These are phyloP conservation scores for Shinisaurus crocodilurus DNA, from an alignment of 2,113 vertebrate species.

Conservation along the genomic window DNA sequence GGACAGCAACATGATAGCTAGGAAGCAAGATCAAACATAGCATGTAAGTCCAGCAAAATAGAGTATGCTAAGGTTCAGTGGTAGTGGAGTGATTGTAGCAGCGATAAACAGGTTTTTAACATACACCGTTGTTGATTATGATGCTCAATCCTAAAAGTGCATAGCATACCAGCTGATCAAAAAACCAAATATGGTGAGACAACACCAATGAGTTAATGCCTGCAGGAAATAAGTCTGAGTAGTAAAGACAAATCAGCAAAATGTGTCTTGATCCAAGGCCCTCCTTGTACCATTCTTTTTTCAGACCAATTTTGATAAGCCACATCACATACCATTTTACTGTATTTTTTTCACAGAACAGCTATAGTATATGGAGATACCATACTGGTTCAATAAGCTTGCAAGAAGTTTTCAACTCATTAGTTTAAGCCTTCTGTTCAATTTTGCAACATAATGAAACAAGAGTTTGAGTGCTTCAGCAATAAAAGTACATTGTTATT, in stretches of 20 bases:
- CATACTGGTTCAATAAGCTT: neutral
- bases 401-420: neutral
- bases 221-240: neutral
- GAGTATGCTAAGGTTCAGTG: neutral
- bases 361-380: neutral
- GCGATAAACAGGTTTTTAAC: neutral
- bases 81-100: neutral
- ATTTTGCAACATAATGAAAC: neutral
- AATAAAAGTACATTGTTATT: neutral
- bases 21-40: neutral
- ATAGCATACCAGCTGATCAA: neutral
- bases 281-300: neutral
- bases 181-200: neutral
- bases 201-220: neutral
- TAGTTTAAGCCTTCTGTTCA: no score
- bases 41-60: neutral
- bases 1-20: neutral
- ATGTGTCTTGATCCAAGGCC: neutral
- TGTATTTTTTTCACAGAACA: neutral
- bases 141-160: neutral
- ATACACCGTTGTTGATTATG: slow-evolving; percentile 7
- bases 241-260: slow-evolving; percentile 17
- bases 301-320: neutral
- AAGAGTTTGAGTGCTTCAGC: neutral
- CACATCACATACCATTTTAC: neutral